Conservation (phyloP, 2,797 vertebrate species). For the Brachyrhaphis roseni region DNA sequence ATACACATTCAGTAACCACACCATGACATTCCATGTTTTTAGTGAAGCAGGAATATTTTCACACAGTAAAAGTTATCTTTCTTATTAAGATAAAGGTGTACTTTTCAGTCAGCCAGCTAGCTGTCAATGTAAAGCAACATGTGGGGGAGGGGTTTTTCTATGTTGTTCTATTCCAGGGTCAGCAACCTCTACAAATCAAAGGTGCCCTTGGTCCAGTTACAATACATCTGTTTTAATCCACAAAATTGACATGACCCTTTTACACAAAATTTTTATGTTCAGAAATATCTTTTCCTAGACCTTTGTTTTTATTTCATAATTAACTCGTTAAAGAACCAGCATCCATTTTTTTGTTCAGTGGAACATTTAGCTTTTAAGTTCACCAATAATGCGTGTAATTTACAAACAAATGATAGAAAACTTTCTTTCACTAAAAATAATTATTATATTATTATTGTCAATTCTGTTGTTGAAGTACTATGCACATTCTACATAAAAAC, state of each 20-base stretch:
- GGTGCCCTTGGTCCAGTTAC: not conserved
- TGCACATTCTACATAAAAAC: not conserved
- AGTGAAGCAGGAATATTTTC: not conserved
- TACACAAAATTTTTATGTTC: not conserved
- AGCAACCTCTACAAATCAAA: too few species aligned
- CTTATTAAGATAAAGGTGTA: not conserved
- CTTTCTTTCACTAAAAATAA: slow-evolving; percentile 1
- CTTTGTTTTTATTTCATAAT: not conserved
- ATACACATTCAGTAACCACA: not conserved
- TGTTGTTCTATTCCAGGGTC: not conserved
- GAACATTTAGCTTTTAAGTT: not conserved
- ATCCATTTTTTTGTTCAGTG: not conserved
- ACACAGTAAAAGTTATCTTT: not conserved
- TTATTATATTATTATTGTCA: not conserved
- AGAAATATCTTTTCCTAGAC: not conserved
- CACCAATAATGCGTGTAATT: not conserved
- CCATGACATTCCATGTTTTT: not conserved
- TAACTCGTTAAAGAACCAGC: not conserved
- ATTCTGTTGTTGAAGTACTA: not conserved
- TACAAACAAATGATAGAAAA: not conserved
- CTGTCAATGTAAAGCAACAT: not conserved
- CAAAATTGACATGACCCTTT: not conserved
- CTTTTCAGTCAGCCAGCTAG: not conserved
- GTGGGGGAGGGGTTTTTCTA: not conserved
- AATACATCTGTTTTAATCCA: not conserved